These are phyloP conservation scores for Tuta absoluta DNA, from an alignment of 2,888 invertebrate species.

Conservation along the genomic window DNA sequence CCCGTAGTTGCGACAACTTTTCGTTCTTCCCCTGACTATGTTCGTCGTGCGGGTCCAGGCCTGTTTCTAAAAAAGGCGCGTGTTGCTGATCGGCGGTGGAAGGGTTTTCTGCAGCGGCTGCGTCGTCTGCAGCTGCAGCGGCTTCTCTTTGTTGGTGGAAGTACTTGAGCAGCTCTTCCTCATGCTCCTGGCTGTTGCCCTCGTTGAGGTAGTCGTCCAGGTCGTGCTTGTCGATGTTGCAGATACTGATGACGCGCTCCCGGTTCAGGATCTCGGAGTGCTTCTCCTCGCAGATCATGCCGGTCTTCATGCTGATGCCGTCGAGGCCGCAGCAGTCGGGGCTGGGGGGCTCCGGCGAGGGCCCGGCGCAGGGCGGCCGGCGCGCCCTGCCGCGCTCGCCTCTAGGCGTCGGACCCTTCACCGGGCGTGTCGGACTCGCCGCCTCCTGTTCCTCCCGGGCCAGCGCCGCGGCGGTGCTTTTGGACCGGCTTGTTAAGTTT, in stretches of 20 bases:
- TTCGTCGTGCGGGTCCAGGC: conserved; percentile 74
- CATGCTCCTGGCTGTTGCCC: conserved; percentile 89
- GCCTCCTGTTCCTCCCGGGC: conserved; percentile 79
- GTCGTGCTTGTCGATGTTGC: conserved; percentile 90
- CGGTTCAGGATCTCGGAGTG: conserved; percentile 82
- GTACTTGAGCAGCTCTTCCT: conserved; percentile 91
- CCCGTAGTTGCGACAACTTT: conserved; percentile 87
- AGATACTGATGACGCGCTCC: conserved; percentile 87
- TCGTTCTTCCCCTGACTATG: conserved; percentile 80
- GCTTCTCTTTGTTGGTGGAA: conserved; percentile 78
- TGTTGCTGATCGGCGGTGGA: conserved; percentile 32
- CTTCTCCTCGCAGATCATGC: conserved; percentile 74
- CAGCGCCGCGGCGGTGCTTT: conserved; percentile 81
- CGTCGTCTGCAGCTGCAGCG: conserved; percentile 52
- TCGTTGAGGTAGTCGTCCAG: conserved; percentile 90
- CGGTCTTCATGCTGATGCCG: conserved; percentile 69
- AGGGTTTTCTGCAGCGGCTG: conserved; percentile 30
- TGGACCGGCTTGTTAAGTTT: conserved; percentile 81
- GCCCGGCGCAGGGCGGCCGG: conserved; percentile 58
- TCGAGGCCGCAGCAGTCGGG: conserved; percentile 78
- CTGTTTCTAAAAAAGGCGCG: conserved; percentile 67
- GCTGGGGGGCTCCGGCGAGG: conserved; percentile 63
- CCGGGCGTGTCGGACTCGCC: conserved; percentile 78
- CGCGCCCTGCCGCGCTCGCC: conserved; percentile 53
- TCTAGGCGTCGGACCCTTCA: conserved; percentile 76